Evolutionary conservation across 2,888 invertebrate genomes (phyloP).

Genomic region (Oligia latruncula): DNA sequence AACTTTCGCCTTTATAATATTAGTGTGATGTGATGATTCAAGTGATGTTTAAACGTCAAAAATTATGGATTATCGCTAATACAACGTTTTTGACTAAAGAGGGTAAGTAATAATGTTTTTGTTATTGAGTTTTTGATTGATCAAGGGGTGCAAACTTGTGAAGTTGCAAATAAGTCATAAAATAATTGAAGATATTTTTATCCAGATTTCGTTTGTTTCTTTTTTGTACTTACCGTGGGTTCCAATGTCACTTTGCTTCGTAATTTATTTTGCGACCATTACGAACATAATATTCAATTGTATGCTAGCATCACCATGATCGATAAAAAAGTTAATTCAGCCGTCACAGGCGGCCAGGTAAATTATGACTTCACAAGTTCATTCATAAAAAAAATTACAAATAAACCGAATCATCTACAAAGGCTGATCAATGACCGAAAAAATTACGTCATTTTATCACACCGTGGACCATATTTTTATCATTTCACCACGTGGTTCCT

Average conservation of each 20-base stretch:
- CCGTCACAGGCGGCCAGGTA: conserved; percentile 8
- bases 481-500: conserved; percentile 73
- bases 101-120: background rate
- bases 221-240: background rate
- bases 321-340: background rate
- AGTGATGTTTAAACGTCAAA: background rate
- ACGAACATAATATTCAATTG: background rate
- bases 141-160: background rate
- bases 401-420: conserved; percentile 38
- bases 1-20: no score
- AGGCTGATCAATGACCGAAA: conserved; percentile 62
- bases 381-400: conserved; percentile 47
- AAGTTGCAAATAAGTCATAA: background rate
- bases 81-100: no score
- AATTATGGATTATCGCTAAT: background rate
- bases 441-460: conserved; percentile 69
- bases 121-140: background rate
- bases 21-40: no score
- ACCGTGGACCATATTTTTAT: conserved; percentile 69
- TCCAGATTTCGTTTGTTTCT: background rate
- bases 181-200: background rate
- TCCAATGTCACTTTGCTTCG: background rate
- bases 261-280: background rate
- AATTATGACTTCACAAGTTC: conserved; percentile 16
- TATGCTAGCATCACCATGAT: background rate